Conservation (phyloP, 30 jellyfish, hydroid and myxozoan species). For the Aurelia sp. region DNA sequence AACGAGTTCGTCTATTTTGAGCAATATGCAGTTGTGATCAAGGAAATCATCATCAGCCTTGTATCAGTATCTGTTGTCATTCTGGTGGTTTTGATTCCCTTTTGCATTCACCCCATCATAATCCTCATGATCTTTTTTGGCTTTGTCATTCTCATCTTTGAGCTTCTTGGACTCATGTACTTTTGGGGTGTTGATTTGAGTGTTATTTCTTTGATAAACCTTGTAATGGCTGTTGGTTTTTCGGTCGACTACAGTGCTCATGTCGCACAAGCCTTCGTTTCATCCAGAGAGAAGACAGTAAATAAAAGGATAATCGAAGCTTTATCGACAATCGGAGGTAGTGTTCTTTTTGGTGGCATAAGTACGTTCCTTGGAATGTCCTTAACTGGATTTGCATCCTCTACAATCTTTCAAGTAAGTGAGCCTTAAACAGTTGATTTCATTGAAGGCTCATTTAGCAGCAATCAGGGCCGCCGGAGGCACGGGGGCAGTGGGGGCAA, state of each 20-base stretch:
- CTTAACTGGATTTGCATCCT: constrained; percentile 68
- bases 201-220: constrained; percentile 39
- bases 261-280: constrained; percentile 72
- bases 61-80: constrained; percentile 23
- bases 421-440: not conserved
- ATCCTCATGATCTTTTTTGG: constrained; percentile 20
- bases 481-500: too few relatives aligned
- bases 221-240: constrained; percentile 67
- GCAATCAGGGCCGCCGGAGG: too few relatives aligned
- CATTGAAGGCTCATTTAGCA: not conserved
- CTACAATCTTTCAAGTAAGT: constrained; percentile 49
- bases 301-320: constrained; percentile 50
- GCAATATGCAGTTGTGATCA: constrained; percentile 48
- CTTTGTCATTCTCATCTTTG: constrained; percentile 36
- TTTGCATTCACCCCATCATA: constrained; percentile 55
- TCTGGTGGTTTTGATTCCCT: constrained; percentile 36
- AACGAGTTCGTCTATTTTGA: constrained; percentile 53
- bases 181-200: constrained; percentile 59
- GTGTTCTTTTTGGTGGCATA: constrained; percentile 65
- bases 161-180: constrained; percentile 66
- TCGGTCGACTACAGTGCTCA: constrained; percentile 75
- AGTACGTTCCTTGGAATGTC: constrained; percentile 78
- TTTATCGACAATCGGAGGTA: constrained; percentile 53
- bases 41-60: constrained; percentile 47
- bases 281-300: constrained; percentile 31